A percentile compares a stretch with the other conserved stretches of the same genome.
Evolutionary conservation across 2,888 invertebrate genomes (phyloP).

Genomic region (Eulithis testata): DNA sequence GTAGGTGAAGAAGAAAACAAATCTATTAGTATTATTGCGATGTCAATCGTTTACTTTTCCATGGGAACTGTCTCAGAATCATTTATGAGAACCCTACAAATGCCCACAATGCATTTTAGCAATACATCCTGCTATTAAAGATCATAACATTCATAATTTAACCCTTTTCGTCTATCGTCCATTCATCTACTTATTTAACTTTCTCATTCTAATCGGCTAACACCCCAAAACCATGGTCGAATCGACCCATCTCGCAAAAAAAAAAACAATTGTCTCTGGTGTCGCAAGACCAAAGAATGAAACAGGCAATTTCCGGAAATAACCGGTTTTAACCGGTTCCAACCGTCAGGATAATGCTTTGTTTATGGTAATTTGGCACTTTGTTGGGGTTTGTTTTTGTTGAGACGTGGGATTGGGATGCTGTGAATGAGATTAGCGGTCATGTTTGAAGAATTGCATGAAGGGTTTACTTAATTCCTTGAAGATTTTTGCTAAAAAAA

Average conservation of each 20-base stretch:
- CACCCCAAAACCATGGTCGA: constrained; percentile 58
- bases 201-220: constrained; percentile 66
- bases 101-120: constrained; percentile 40
- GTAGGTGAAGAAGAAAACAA: too few relatives aligned
- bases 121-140: constrained; percentile 48
- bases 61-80: constrained; percentile 33
- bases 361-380: constrained; percentile 83
- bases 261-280: constrained; percentile 74
- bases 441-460: constrained; percentile 45
- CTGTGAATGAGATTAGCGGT: constrained; percentile 71
- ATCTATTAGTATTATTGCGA: too few relatives aligned
- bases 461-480: neutral
- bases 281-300: constrained; percentile 71
- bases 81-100: constrained; percentile 27
- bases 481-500: too few relatives aligned
- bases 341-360: constrained; percentile 71
- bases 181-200: constrained; percentile 48
- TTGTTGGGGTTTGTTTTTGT: constrained; percentile 70
- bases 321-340: constrained; percentile 73
- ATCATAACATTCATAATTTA: constrained; percentile 43
- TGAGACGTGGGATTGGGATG: constrained; percentile 66
- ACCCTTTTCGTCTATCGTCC: constrained; percentile 53
- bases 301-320: constrained; percentile 64
- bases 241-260: constrained; percentile 64
- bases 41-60: neutral